These are phyloP conservation scores for Pachymerium ferrugineum DNA, from an alignment of 2,888 invertebrate genomes.

Conservation along the genomic window DNA sequence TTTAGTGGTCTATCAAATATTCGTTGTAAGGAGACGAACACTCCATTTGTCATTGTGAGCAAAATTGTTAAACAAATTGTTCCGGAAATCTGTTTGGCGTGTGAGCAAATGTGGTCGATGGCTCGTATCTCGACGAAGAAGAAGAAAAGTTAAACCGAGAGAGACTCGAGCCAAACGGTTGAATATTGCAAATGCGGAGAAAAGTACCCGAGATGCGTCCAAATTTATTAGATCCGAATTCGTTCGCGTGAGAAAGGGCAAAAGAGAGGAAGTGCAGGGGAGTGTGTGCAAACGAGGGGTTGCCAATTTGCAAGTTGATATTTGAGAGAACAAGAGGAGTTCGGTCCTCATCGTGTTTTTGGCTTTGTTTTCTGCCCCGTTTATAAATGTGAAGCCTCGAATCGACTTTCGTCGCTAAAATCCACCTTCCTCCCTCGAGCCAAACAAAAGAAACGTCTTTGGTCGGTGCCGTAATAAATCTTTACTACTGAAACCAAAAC, in stretches of 20 bases:
- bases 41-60: conserved; percentile 21
- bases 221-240: conserved; percentile 21
- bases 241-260: conserved; percentile 15
- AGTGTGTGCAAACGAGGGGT: conserved; percentile 10
- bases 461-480: conserved; percentile 6
- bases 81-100: conserved; percentile 21
- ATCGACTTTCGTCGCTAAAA: conserved; percentile 16
- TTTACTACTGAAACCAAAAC: conserved; percentile 7
- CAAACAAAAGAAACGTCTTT: conserved; percentile 14
- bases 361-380: background rate
- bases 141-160: conserved; percentile 20
- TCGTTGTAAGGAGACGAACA: conserved; percentile 15
- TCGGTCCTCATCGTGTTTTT: background rate
- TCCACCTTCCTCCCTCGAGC: conserved; percentile 8
- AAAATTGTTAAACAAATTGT: conserved; percentile 21
- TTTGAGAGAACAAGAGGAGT: conserved; percentile 4
- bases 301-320: conserved; percentile 21
- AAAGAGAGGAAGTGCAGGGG: conserved; percentile 11
- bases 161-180: conserved; percentile 21
- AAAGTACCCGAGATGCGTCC: conserved; percentile 18
- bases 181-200: conserved; percentile 21
- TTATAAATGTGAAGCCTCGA: conserved; percentile 10
- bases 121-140: conserved; percentile 21
- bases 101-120: conserved; percentile 21
- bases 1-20: conserved; percentile 21